These are phyloP conservation scores for Tiaroga cobitis DNA, from an alignment of 2,797 vertebrate genomes.

Conservation along the genomic window DNA sequence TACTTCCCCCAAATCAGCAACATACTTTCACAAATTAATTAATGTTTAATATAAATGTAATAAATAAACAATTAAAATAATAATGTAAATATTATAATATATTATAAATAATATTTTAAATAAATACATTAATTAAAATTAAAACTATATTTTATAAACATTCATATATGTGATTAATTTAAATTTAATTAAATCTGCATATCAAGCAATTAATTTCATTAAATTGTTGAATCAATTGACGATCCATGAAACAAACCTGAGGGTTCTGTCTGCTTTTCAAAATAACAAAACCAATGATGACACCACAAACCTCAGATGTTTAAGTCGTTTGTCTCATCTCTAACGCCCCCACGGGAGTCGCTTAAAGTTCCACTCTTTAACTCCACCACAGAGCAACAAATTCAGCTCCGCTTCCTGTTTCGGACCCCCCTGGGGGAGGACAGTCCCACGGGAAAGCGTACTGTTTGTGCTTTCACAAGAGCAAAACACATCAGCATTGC, in stretches of 20 bases:
- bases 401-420: conserved; percentile 16
- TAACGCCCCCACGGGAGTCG: conserved; percentile 27
- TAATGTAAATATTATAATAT: too few relatives aligned
- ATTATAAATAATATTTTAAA: too few relatives aligned
- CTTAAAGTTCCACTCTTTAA: conserved; percentile 42
- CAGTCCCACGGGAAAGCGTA: not conserved
- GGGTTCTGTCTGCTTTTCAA: not conserved
- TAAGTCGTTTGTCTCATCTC: conserved; percentile 21
- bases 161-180: not conserved
- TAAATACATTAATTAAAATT: not conserved
- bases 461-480: conserved; percentile 41
- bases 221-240: not conserved
- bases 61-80: too few relatives aligned
- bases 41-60: too few relatives aligned
- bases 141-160: not conserved
- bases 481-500: conserved; percentile 21
- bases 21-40: too few relatives aligned
- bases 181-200: not conserved
- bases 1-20: too few relatives aligned
- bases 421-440: not conserved
- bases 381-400: conserved; percentile 31
- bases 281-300: conserved; percentile 11
- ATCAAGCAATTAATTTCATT: not conserved
- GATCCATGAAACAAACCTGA: too few relatives aligned
- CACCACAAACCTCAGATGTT: conserved; percentile 16